Conservation (phyloP, 2,113 vertebrate genomes). For the Dipodomys ordii region DNA sequence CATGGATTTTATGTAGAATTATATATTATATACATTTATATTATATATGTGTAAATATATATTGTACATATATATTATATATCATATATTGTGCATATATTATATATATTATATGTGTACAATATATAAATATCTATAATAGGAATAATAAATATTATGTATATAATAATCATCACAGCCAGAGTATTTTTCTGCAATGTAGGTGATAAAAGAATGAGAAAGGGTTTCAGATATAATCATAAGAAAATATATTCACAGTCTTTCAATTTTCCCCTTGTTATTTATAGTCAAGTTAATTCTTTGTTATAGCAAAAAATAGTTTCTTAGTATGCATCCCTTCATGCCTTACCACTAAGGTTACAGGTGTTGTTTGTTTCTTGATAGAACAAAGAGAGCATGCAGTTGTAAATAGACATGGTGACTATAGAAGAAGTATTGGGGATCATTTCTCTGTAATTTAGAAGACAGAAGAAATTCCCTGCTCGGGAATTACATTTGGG, state of each 20-base stretch:
- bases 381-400: too few relatives aligned
- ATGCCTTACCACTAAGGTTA: background rate
- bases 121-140: too few relatives aligned
- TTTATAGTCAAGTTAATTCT: background rate
- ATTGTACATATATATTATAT: too few relatives aligned
- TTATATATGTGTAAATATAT: too few relatives aligned
- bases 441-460: background rate
- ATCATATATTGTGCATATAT: too few relatives aligned
- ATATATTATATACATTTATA: too few relatives aligned
- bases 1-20: too few relatives aligned
- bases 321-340: too few relatives aligned
- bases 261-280: background rate
- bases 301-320: background rate
- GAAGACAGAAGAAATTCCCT: too few relatives aligned
- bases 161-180: background rate
- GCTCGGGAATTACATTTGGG: background rate
- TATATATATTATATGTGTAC: too few relatives aligned
- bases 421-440: background rate
- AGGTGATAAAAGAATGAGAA: background rate
- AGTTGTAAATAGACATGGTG: background rate
- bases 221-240: background rate
- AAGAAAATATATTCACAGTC: background rate
- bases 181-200: background rate
- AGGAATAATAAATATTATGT: too few relatives aligned
- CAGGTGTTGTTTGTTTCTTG: background rate